Conservation (phyloP, 2,888 invertebrate species). For the Abrostola tripartita region DNA sequence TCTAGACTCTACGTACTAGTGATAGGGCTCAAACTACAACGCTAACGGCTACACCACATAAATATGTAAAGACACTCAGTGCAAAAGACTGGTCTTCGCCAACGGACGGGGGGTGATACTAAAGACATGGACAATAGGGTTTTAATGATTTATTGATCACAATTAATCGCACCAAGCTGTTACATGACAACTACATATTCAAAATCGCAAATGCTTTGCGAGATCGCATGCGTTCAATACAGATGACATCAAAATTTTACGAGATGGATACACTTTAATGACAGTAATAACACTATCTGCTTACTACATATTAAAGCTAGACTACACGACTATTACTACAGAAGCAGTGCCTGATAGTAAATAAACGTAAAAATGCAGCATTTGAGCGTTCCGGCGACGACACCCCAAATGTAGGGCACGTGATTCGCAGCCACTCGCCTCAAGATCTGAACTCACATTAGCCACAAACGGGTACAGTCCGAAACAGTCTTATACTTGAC, state of each 20-base stretch:
- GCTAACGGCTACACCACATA: slow-evolving; percentile 59
- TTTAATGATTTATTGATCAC: slow-evolving; percentile 54
- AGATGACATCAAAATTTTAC: slow-evolving; percentile 65
- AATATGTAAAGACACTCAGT: slow-evolving; percentile 66
- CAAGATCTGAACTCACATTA: slow-evolving; percentile 83
- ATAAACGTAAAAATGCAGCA: slow-evolving; percentile 76
- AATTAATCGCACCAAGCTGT: slow-evolving; percentile 49
- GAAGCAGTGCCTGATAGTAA: slow-evolving; percentile 77
- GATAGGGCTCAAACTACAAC: slow-evolving; percentile 68
- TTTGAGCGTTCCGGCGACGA: slow-evolving; percentile 77
- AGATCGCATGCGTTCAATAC: slow-evolving; percentile 73
- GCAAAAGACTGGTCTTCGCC: slow-evolving; percentile 60
- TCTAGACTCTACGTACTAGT: slow-evolving; percentile 65
- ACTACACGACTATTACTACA: slow-evolving; percentile 61
- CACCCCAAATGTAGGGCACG: slow-evolving; percentile 84
- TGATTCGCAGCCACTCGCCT: slow-evolving; percentile 77
- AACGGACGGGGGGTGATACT: slow-evolving; percentile 61
- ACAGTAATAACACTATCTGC: slow-evolving; percentile 50
- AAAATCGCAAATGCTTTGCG: slow-evolving; percentile 64
- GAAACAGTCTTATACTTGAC: slow-evolving; percentile 70
- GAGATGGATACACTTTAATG: slow-evolving; percentile 62
- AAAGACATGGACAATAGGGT: slow-evolving; percentile 56
- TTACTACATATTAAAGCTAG: slow-evolving; percentile 47
- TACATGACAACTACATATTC: slow-evolving; percentile 44
- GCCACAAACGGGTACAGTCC: slow-evolving; percentile 82